Percentiles rank a stretch among this genome's conserved stretches.
phyloP scores from a whole-genome alignment of 2,888 invertebrate genomes.

The Lasioglossum zephyrum region DNA sequence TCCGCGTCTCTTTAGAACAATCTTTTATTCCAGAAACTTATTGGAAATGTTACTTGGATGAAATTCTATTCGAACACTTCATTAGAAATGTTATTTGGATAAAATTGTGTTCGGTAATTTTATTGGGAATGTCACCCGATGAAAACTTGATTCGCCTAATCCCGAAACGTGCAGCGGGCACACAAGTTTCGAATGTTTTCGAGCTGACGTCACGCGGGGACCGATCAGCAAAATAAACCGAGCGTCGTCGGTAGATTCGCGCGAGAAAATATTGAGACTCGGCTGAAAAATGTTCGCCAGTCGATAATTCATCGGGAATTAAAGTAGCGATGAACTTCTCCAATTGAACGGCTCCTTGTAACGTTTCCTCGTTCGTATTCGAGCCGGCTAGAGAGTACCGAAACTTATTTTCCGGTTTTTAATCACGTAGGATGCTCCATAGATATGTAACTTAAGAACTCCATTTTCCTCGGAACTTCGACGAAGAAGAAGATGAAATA shows the following conservation, averaged over 20 bases:
- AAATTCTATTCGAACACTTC: not conserved
- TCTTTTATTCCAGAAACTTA: no score
- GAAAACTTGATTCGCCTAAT: not conserved
- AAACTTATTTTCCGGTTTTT: constrained; percentile 61
- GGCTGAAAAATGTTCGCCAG: constrained; percentile 34
- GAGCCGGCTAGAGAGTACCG: constrained; percentile 17
- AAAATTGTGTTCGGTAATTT: not conserved
- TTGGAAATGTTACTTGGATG: not conserved
- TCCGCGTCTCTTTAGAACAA: no score
- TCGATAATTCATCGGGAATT: constrained; percentile 37
- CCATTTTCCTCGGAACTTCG: constrained; percentile 38
- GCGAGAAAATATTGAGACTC: constrained; percentile 38
- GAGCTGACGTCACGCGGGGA: not conserved
- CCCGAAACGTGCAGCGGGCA: not conserved
- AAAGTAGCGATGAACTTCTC: constrained; percentile 43
- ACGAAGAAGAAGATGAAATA: constrained; percentile 35
- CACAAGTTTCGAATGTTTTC: not conserved
- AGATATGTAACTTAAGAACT: constrained; percentile 45
- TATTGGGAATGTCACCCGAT: not conserved
- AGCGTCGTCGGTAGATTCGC: constrained; percentile 21
- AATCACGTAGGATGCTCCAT: constrained; percentile 49
- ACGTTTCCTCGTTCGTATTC: constrained; percentile 36
- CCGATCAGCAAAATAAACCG: not conserved
- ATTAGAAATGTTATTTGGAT: not conserved
- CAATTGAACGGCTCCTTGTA: constrained; percentile 34